Evolutionary conservation across 2,797 vertebrate genomes (phyloP).

Genomic region (Schizopygopsis malacanthus): DNA sequence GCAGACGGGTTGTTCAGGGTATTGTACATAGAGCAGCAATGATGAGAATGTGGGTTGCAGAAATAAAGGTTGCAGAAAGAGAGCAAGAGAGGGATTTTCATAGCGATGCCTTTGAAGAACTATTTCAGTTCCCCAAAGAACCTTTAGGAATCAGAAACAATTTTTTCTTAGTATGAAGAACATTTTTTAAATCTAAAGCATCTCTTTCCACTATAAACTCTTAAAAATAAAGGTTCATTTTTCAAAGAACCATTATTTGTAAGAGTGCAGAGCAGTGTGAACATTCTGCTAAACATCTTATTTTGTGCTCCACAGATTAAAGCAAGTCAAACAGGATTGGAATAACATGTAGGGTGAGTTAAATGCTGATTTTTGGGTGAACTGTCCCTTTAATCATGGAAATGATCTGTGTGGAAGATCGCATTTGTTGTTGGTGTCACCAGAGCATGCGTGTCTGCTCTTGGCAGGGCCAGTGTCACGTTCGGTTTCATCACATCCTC

Average conservation of each 20-base stretch:
- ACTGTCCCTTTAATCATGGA: constrained; percentile 1
- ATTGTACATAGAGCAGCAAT: too few species aligned
- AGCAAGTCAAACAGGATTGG: background rate
- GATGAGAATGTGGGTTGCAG: too few species aligned
- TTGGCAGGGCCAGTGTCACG: constrained; percentile 17
- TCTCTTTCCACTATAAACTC: background rate
- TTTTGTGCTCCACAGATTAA: background rate
- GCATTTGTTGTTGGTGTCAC: constrained; percentile 31
- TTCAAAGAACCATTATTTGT: background rate
- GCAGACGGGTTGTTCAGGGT: too few species aligned
- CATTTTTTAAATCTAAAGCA: background rate
- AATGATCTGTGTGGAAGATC: constrained; percentile 6
- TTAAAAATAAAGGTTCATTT: background rate
- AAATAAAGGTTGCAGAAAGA: background rate
- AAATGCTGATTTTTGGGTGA: background rate
- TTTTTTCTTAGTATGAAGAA: background rate
- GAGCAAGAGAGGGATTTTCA: too few species aligned
- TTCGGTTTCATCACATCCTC: constrained; percentile 35
- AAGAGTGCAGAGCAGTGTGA: background rate
- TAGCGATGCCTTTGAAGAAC: background rate
- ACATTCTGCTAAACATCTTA: background rate
- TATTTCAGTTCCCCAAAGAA: background rate
- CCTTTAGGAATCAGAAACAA: background rate
- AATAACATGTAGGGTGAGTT: background rate
- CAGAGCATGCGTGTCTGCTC: constrained; percentile 21